Evolutionary conservation across 2,888 invertebrate genomes (phyloP).

Genomic region (Cephus spinipes): DNA sequence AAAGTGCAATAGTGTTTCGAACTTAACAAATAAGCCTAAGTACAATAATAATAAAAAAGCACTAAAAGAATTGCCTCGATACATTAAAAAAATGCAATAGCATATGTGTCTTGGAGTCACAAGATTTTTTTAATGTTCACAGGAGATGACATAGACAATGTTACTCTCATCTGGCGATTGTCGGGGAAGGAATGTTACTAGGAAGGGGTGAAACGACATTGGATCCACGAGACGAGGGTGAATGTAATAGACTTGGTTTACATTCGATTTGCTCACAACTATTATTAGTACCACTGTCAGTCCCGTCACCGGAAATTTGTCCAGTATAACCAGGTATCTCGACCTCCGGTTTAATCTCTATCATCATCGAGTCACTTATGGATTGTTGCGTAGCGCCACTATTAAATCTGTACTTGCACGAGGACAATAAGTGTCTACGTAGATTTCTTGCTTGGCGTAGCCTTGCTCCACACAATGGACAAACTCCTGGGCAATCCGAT

Average conservation of each 20-base stretch:
- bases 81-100: not conserved
- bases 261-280: conserved; percentile 61
- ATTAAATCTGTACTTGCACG: conserved; percentile 64
- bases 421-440: conserved; percentile 69
- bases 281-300: conserved; percentile 50
- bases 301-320: conserved; percentile 40
- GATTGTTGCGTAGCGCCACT: conserved; percentile 47
- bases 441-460: conserved; percentile 73
- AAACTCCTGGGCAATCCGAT: conserved; percentile 73
- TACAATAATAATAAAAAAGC: not conserved
- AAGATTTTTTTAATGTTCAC: not conserved
- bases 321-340: conserved; percentile 47
- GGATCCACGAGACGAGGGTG: conserved; percentile 49
- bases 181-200: conserved; percentile 57
- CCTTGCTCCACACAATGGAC: conserved; percentile 72
- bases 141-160: not conserved
- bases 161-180: conserved; percentile 59
- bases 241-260: conserved; percentile 58
- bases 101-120: not conserved
- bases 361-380: conserved; percentile 47
- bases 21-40: not conserved
- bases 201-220: conserved; percentile 52
- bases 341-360: conserved; percentile 61
- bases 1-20: not conserved
- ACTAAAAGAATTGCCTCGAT: not conserved